Conservation (phyloP, 2,797 vertebrate genomes). For the Channallabes apus region DNA sequence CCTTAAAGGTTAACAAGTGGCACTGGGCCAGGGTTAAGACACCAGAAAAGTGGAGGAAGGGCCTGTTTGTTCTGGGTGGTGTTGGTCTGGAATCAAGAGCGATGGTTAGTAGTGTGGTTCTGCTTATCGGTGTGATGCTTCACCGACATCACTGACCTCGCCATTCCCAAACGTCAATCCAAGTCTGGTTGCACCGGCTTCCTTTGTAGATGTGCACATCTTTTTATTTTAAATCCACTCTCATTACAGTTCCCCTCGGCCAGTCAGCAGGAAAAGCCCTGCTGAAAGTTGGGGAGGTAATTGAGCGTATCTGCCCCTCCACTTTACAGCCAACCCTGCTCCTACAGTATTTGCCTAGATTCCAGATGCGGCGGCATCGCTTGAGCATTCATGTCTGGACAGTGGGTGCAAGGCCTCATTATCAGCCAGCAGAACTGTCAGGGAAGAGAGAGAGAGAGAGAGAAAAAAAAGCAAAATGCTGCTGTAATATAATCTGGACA, state of each 20-base stretch:
- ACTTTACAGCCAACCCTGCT: constrained; percentile 62
- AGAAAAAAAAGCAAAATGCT: constrained; percentile 66
- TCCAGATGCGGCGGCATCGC: constrained; percentile 72
- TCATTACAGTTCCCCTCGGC: constrained; percentile 79
- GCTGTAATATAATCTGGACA: constrained; percentile 80
- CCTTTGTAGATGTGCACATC: constrained; percentile 77
- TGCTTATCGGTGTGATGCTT: constrained; percentile 71
- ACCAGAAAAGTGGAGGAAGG: constrained; percentile 58
- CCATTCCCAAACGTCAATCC: constrained; percentile 77
- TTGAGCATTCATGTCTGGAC: constrained; percentile 77
- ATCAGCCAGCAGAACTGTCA: constrained; percentile 77
- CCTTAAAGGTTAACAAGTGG: constrained; percentile 40
- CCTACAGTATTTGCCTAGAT: constrained; percentile 75
- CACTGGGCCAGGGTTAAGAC: constrained; percentile 59
- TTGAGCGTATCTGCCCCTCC: constrained; percentile 74
- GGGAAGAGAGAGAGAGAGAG: constrained; percentile 49
- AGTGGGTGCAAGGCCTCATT: constrained; percentile 70
- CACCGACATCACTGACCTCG: constrained; percentile 71
- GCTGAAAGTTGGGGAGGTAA: constrained; percentile 78
- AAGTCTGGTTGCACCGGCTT: constrained; percentile 37
- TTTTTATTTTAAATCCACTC: constrained; percentile 81
- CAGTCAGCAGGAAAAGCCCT: constrained; percentile 76
- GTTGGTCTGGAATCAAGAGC: constrained; percentile 45
- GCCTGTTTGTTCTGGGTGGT: constrained; percentile 58
- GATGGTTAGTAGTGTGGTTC: constrained; percentile 64